Evolutionary conservation across 2,797 vertebrate species (phyloP).

Genomic region (Halcyon leucocephala): DNA sequence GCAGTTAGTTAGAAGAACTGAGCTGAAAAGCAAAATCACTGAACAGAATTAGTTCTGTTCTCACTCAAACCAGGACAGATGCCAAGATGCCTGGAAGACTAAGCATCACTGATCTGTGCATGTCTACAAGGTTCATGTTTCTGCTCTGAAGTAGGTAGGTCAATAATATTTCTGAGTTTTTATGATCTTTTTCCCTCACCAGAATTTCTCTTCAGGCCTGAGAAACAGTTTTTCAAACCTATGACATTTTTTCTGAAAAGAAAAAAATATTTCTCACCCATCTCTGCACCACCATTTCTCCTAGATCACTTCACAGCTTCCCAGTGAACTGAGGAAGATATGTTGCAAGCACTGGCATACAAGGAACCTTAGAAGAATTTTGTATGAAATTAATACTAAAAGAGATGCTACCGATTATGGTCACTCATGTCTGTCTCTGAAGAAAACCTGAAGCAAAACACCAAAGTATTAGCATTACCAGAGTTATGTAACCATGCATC

Average conservation of each 20-base stretch:
- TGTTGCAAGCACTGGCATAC: background rate
- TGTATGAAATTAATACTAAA: background rate
- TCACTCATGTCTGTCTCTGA: background rate
- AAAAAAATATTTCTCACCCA: background rate
- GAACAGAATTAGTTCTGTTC: no score
- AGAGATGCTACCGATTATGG: background rate
- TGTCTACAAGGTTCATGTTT: background rate
- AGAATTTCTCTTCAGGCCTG: background rate
- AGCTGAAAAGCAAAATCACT: no score
- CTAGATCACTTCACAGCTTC: background rate
- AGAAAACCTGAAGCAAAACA: background rate
- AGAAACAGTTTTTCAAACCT: background rate
- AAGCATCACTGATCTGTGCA: background rate
- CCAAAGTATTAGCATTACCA: background rate
- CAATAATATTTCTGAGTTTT: background rate
- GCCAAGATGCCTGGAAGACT: background rate
- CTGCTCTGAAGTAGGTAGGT: background rate
- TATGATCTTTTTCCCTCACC: background rate
- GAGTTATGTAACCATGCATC: background rate
- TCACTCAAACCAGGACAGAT: no score
- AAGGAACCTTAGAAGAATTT: background rate
- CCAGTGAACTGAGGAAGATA: background rate
- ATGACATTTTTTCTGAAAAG: background rate
- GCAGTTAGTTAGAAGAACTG: no score
- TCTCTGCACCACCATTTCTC: background rate